These are phyloP conservation scores for Peromyscus attwateri DNA, from an alignment of 2,797 vertebrate genomes.

Conservation along the genomic window DNA sequence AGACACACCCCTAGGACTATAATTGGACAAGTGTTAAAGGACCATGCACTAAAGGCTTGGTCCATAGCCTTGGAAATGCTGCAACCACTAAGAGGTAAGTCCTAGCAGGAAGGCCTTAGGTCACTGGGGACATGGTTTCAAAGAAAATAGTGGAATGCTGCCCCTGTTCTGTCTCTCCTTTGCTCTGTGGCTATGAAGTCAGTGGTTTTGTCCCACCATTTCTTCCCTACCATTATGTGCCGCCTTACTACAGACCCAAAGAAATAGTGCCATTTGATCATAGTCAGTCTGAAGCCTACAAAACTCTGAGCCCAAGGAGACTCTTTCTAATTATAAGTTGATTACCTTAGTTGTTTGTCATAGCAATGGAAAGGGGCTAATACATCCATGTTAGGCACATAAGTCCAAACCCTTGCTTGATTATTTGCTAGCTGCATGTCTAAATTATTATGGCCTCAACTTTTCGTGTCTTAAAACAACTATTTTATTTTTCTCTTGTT, in stretches of 20 bases:
- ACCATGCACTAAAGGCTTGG: neutral
- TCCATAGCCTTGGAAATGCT: neutral
- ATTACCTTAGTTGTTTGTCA: neutral
- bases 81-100: neutral
- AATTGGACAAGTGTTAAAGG: neutral
- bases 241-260: neutral
- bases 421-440: neutral
- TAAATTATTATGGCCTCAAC: neutral
- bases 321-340: neutral
- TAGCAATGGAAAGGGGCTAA: neutral
- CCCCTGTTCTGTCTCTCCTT: neutral
- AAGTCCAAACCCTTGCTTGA: slow-evolving; percentile 8
- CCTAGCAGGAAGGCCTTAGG: neutral
- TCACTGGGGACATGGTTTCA: neutral
- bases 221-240: neutral
- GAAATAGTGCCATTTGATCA: neutral
- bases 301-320: neutral
- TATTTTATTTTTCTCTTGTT: slow-evolving; percentile 18
- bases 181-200: neutral
- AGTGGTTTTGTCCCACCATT: neutral
- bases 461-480: neutral
- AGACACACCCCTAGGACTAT: neutral
- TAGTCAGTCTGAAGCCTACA: neutral
- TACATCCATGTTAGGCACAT: neutral
- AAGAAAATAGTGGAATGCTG: neutral